These are phyloP conservation scores for Drosophila willistoni DNA, from an alignment of 1,140 invertebrate species.

Conservation along the genomic window DNA sequence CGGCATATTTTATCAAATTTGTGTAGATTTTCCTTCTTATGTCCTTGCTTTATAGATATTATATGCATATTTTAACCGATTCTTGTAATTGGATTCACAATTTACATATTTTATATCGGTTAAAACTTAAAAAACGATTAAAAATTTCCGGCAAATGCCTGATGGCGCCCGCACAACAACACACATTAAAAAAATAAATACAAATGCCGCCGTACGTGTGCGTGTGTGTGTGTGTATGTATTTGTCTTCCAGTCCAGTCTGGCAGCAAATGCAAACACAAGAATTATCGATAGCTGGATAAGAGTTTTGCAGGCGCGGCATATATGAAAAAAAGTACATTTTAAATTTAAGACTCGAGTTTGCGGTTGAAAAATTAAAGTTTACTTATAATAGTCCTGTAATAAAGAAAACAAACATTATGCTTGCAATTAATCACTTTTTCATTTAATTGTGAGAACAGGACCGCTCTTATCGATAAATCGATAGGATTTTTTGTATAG, in stretches of 20 bases:
- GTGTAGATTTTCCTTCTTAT: not conserved
- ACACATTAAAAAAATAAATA: conserved; percentile 15
- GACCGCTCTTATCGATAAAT: too few relatives aligned
- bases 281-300: not conserved
- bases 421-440: not conserved
- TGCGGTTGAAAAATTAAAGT: not conserved
- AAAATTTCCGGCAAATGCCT: conserved; percentile 12
- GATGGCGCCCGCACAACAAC: conserved; percentile 10
- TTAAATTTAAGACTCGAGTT: not conserved
- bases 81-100: not conserved
- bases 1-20: conserved; percentile 4
- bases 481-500: too few relatives aligned
- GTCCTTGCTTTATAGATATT: not conserved
- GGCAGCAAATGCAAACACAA: too few relatives aligned
- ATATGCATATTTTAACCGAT: not conserved
- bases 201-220: conserved; percentile 2
- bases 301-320: not conserved
- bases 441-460: too few relatives aligned
- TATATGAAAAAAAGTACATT: not conserved
- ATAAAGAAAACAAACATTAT: too few relatives aligned
- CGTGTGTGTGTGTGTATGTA: conserved; percentile 1
- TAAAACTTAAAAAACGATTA: not conserved
- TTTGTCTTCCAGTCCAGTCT: conserved; percentile 5
- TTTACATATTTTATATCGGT: not conserved
- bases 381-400: too few relatives aligned